Evolutionary conservation across 2,113 vertebrate genomes (phyloP).

Genomic region (Syngnathus floridae): DNA sequence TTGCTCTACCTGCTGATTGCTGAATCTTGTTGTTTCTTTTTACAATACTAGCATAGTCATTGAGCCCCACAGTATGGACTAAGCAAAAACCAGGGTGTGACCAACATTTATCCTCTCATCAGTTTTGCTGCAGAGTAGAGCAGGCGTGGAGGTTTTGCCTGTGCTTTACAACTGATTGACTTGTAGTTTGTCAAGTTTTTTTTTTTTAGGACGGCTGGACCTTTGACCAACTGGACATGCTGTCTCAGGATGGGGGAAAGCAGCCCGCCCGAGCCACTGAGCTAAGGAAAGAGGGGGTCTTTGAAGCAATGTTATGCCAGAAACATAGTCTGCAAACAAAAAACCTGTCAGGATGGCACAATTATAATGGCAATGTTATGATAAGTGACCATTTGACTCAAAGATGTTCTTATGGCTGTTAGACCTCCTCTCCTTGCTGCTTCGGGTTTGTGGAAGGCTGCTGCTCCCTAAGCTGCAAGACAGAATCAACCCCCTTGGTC

Average conservation of each 20-base stretch:
- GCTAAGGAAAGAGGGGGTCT: conserved; percentile 47
- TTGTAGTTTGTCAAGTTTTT: conserved; percentile 83
- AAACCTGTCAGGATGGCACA: conserved; percentile 10
- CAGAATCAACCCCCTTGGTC: conserved; percentile 98
- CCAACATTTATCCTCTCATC: conserved; percentile 23
- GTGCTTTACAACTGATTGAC: conserved; percentile 75
- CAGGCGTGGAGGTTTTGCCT: conserved; percentile 61
- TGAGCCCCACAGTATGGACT: not conserved
- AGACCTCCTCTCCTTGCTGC: conserved; percentile 64
- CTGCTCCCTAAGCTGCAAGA: conserved; percentile 85
- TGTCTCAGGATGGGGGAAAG: conserved; percentile 86
- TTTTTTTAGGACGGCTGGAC: conserved; percentile 94
- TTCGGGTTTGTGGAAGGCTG: conserved; percentile 74
- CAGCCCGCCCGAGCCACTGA: conserved; percentile 70
- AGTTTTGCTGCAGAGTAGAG: conserved; percentile 83
- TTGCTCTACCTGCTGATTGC: not conserved
- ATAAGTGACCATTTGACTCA: conserved; percentile 40
- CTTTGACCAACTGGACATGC: conserved; percentile 99
- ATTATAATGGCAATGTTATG: conserved; percentile 6
- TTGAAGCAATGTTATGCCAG: not conserved
- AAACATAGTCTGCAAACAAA: conserved; percentile 17
- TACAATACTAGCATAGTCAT: not conserved
- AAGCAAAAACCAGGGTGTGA: not conserved
- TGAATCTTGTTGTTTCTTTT: not conserved
- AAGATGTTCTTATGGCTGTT: conserved; percentile 9